These are phyloP conservation scores for Phyllotis vaccarum DNA, from an alignment of 2,797 vertebrate genomes.

Conservation along the genomic window DNA sequence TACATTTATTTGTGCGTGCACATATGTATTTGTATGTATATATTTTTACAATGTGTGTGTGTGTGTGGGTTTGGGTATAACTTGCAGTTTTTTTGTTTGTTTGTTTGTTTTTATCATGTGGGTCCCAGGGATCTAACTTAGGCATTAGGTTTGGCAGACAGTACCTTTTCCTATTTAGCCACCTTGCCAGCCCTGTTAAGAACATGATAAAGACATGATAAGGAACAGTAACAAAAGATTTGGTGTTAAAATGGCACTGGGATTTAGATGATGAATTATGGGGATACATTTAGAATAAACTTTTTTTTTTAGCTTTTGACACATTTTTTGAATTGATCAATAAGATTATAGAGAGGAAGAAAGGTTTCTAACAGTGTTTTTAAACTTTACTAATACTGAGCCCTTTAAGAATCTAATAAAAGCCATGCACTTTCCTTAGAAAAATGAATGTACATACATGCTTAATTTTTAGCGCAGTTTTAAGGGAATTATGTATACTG, in stretches of 20 bases:
- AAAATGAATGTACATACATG: constrained; percentile 1
- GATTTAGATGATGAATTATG: constrained; percentile 49
- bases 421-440: background rate
- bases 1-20: background rate
- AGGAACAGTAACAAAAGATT: background rate
- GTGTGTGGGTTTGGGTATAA: background rate
- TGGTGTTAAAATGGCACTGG: constrained; percentile 25
- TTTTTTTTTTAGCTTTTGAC: constrained; percentile 41
- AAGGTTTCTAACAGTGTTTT: constrained; percentile 20
- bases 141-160: background rate
- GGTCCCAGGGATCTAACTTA: background rate
- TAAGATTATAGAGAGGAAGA: constrained; percentile 32
- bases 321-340: constrained; percentile 36
- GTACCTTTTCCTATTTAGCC: background rate
- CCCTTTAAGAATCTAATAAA: constrained; percentile 30
- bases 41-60: background rate
- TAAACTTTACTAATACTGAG: background rate
- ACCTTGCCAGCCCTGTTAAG: background rate
- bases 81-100: background rate
- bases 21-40: background rate
- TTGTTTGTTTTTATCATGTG: background rate
- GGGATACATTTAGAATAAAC: background rate
- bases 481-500: background rate
- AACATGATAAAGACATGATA: too few species aligned
- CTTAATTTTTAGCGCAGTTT: constrained; percentile 48